Percentiles rank a stretch among this genome's conserved stretches.
phyloP scores from a whole-genome alignment of 2,113 vertebrate genomes.

The Macroglossus sobrinus region DNA sequence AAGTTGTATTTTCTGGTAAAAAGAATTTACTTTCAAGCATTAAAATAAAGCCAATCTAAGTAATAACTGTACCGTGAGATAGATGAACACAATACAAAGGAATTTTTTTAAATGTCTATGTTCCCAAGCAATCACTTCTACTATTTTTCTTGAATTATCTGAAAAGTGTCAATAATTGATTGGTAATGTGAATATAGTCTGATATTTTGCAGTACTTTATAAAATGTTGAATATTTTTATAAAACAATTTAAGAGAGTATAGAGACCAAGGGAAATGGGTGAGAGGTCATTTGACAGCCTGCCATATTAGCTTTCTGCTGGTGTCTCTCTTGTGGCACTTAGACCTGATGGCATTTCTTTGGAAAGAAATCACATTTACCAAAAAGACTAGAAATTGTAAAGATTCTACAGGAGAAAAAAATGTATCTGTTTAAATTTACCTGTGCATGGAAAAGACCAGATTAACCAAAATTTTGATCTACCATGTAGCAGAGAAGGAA shows the following conservation, averaged over 20 bases:
- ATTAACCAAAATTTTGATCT: not conserved
- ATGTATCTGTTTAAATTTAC: not conserved
- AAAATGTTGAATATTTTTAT: not conserved
- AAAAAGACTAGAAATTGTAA: not conserved
- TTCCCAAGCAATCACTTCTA: not conserved
- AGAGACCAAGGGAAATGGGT: not conserved
- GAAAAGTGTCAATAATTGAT: not conserved
- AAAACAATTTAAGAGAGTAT: not conserved
- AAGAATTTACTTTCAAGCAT: not conserved
- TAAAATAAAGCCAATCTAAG: not conserved
- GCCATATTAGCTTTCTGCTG: not conserved
- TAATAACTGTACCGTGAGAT: not conserved
- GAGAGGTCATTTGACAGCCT: not conserved
- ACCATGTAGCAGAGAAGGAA: not conserved
- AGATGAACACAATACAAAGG: not conserved
- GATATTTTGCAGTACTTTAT: not conserved
- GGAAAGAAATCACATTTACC: not conserved
- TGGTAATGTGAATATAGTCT: not conserved
- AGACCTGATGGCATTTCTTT: not conserved
- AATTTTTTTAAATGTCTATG: not conserved
- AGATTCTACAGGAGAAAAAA: not conserved
- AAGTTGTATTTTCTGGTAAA: not conserved
- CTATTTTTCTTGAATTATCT: not conserved
- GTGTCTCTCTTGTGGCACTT: not conserved
- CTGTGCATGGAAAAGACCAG: not conserved